These are phyloP conservation scores for Saccostrea glomerata DNA, from an alignment of 1,140 invertebrate genomes.

Conservation along the genomic window DNA sequence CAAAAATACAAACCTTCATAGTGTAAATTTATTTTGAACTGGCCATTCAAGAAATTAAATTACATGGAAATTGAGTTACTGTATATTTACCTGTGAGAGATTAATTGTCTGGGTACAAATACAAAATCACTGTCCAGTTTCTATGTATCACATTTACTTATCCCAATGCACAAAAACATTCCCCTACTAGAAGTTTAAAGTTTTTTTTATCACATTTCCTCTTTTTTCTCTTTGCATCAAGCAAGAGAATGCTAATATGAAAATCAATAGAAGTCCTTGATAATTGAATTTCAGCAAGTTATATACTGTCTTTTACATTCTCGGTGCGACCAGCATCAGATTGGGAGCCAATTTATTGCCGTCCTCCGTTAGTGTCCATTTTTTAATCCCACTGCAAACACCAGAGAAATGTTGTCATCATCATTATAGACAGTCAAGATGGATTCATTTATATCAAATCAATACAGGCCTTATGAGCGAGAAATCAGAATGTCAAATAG, in stretches of 20 bases:
- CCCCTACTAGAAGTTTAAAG: not conserved
- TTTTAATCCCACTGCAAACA: constrained; percentile 34
- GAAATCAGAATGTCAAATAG: constrained; percentile 14
- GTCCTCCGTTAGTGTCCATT: not conserved
- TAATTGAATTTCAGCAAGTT: constrained; percentile 35
- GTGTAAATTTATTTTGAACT: constrained; percentile 13
- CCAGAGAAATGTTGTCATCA: constrained; percentile 23
- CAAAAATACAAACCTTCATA: constrained; percentile 18
- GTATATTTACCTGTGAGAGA: constrained; percentile 19
- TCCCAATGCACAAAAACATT: not conserved
- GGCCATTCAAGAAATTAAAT: not conserved
- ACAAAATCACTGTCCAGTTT: constrained; percentile 19
- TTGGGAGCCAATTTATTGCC: constrained; percentile 30
- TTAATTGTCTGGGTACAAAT: not conserved
- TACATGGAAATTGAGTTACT: not conserved
- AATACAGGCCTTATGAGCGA: constrained; percentile 22
- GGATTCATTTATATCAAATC: constrained; percentile 36
- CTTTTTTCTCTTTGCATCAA: constrained; percentile 14
- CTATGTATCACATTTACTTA: not conserved
- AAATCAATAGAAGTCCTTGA: constrained; percentile 24
- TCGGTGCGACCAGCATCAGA: not conserved
- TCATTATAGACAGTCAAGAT: not conserved
- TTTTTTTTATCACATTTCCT: constrained; percentile 17
- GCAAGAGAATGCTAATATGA: constrained; percentile 15
- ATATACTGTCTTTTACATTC: constrained; percentile 7